A percentile compares a stretch with the other conserved stretches of the same genome.
Evolutionary conservation across 2,888 invertebrate species (phyloP).

Genomic region (Drosophila macrospina): DNA sequence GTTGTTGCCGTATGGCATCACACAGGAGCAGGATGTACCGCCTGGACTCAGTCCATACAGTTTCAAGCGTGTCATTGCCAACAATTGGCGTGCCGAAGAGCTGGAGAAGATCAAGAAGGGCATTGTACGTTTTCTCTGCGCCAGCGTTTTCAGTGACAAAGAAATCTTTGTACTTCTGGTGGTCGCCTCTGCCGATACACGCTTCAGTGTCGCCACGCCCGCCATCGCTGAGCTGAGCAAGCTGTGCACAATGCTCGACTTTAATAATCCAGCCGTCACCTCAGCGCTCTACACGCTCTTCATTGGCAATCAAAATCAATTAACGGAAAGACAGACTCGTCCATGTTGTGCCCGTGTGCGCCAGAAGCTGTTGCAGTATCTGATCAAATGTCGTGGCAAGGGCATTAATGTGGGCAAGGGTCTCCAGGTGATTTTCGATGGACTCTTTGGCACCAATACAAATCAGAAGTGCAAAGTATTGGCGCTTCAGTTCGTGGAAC

Average conservation of each 20-base stretch:
- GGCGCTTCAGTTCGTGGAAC: conserved; percentile 92
- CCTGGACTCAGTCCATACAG: conserved; percentile 92
- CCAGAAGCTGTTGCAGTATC: conserved; percentile 93
- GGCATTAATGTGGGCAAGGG: conserved; percentile 92
- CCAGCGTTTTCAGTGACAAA: conserved; percentile 91
- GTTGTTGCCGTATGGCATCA: conserved; percentile 89
- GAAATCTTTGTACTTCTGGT: conserved; percentile 92
- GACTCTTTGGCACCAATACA: conserved; percentile 93
- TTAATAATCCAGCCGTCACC: conserved; percentile 89
- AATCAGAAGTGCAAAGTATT: conserved; percentile 93
- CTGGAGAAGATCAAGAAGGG: conserved; percentile 93
- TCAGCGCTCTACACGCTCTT: conserved; percentile 92
- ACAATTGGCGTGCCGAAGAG: conserved; percentile 91
- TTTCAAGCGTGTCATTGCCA: conserved; percentile 91
- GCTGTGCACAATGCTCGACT: conserved; percentile 90
- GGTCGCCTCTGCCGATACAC: conserved; percentile 94
- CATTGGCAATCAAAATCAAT: conserved; percentile 85
- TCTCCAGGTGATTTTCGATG: conserved; percentile 95
- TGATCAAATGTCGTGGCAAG: conserved; percentile 90
- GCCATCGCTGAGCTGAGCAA: conserved; percentile 94
- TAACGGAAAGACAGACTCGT: conserved; percentile 89
- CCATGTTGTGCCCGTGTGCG: conserved; percentile 94
- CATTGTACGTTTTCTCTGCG: conserved; percentile 92
- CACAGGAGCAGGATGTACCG: conserved; percentile 87
- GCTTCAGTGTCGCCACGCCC: conserved; percentile 94